A percentile compares a stretch with the other conserved stretches of the same genome.
These are phyloP conservation scores for Diabrotica undecimpunctata DNA, from an alignment of 1,140 invertebrate species.

Conservation along the genomic window DNA sequence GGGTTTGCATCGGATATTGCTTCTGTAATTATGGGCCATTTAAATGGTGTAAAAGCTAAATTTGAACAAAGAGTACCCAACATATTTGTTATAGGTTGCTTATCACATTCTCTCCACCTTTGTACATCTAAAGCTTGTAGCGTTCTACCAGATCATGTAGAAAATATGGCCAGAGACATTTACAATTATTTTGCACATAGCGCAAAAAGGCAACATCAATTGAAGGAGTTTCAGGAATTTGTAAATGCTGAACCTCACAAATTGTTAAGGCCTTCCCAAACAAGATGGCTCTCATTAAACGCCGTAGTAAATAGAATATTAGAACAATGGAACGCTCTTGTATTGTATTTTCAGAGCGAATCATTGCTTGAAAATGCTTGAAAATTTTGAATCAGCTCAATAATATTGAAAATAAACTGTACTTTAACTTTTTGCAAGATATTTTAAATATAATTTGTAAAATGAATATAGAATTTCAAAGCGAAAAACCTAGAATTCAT, in stretches of 20 bases:
- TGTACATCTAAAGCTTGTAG: constrained; percentile 11
- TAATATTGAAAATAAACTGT: constrained; percentile 3
- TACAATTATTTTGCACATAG: constrained; percentile 13
- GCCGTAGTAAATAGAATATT: constrained; percentile 5
- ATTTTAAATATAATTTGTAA: constrained; percentile 1
- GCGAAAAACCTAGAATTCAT: constrained; percentile 10
- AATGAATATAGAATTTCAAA: constrained; percentile 16
- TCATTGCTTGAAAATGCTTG: neutral
- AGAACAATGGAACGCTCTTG: neutral
- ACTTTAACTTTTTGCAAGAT: constrained; percentile 11
- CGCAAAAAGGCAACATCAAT: constrained; percentile 3
- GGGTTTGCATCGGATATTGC: constrained; percentile 17
- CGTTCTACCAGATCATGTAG: constrained; percentile 14
- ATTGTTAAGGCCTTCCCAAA: constrained; percentile 10
- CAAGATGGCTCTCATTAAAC: constrained; percentile 19
- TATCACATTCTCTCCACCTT: constrained; percentile 20
- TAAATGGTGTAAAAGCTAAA: constrained; percentile 15
- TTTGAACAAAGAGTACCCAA: constrained; percentile 7
- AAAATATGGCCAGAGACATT: constrained; percentile 16
- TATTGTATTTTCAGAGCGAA: constrained; percentile 4
- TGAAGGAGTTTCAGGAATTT: constrained; percentile 17
- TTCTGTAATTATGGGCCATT: constrained; percentile 14
- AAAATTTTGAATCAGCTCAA: neutral
- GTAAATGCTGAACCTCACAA: constrained; percentile 9
- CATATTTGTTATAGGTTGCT: constrained; percentile 13